Conservation (phyloP, 2,113 vertebrate species). For the Zapornia atra region DNA sequence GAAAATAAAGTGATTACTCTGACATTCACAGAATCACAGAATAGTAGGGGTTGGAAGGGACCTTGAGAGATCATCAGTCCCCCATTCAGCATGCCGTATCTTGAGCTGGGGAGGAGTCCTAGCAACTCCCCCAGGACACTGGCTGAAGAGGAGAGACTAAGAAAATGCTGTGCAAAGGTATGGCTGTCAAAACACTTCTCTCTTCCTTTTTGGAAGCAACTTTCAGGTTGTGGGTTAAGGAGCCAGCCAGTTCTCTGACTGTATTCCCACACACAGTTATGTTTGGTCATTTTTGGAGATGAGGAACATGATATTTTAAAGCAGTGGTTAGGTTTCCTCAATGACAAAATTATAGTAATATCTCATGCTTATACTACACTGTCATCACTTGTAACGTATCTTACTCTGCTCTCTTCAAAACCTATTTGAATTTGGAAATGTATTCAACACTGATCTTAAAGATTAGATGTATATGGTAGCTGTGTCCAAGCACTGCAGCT, state of each 20-base stretch:
- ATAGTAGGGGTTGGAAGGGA: too few relatives aligned
- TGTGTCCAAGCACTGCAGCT: slow-evolving; percentile 1
- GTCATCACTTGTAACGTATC: background rate
- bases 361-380: background rate
- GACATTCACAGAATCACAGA: background rate
- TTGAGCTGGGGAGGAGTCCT: background rate
- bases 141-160: background rate
- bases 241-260: background rate
- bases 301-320: background rate
- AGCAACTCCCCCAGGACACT: background rate
- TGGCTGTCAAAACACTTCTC: background rate
- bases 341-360: background rate
- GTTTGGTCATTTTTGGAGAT: background rate
- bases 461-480: background rate
- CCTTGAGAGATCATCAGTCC: too few relatives aligned
- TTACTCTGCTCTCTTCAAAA: background rate
- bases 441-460: background rate
- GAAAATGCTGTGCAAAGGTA: background rate
- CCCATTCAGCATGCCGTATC: fast-evolving
- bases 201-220: background rate
- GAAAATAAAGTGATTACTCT: background rate
- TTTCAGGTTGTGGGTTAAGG: background rate
- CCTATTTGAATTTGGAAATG: background rate
- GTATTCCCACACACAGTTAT: background rate
- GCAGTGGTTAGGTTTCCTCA: background rate